Conservation (phyloP, 2,113 vertebrate genomes). For the Gasterosteus nipponicus region DNA sequence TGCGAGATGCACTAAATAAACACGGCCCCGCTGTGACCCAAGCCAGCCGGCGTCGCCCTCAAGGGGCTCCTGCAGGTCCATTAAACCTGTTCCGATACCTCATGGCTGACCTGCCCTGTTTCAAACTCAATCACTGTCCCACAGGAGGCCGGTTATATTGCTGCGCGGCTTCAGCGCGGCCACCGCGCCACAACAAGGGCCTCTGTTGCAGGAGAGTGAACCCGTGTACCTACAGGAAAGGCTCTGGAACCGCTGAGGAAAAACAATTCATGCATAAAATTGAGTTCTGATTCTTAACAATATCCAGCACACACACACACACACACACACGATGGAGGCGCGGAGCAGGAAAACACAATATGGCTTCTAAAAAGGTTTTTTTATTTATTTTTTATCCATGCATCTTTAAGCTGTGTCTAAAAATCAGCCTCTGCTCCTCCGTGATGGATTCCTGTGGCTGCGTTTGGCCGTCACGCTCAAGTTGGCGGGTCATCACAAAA, state of each 20-base stretch:
- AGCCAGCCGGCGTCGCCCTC: constrained; percentile 41
- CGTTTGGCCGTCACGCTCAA: constrained; percentile 63
- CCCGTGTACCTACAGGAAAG: constrained; percentile 51
- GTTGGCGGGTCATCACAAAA: constrained; percentile 56
- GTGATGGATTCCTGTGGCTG: constrained; percentile 67
- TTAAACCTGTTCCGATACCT: constrained; percentile 73
- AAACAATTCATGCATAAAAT: constrained; percentile 71
- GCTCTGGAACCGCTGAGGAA: constrained; percentile 47
- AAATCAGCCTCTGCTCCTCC: constrained; percentile 45
- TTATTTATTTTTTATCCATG: constrained; percentile 61
- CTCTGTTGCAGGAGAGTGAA: constrained; percentile 36
- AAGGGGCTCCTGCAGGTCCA: constrained; percentile 66
- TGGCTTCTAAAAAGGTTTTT: constrained; percentile 58
- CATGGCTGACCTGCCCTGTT: constrained; percentile 67
- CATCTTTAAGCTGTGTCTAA: constrained; percentile 43
- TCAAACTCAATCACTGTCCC: constrained; percentile 78
- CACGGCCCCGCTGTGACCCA: constrained; percentile 74
- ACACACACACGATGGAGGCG: constrained; percentile 46
- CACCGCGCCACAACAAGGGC: constrained; percentile 49
- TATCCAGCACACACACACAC: constrained; percentile 54
- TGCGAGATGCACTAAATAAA: constrained; percentile 74
- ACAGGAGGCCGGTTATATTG: constrained; percentile 47
- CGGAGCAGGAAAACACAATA: constrained; percentile 24
- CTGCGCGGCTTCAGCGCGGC: constrained; percentile 27
- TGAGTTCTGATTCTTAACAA: constrained; percentile 68